These are phyloP conservation scores for Apis dorsata DNA, from an alignment of 1,140 invertebrate genomes.

Conservation along the genomic window DNA sequence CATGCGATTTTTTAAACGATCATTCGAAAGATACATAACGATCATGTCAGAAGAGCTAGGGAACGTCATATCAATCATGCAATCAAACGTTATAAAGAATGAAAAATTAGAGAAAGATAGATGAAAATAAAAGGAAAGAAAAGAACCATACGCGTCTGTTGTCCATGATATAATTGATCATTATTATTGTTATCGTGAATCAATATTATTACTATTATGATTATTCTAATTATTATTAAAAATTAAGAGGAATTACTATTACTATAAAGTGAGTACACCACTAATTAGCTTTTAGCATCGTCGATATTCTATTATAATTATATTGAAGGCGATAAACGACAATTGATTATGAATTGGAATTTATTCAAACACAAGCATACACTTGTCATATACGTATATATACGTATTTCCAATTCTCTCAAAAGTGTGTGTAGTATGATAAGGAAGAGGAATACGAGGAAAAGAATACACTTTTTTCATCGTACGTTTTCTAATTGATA, in stretches of 20 bases:
- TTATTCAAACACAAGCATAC: slow-evolving; percentile 11
- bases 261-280: slow-evolving; percentile 24
- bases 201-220: slow-evolving; percentile 36
- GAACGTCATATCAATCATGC: slow-evolving; percentile 77
- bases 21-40: slow-evolving; percentile 58
- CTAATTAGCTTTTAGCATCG: slow-evolving; percentile 27
- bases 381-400: background rate
- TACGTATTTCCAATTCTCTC: slow-evolving; percentile 28
- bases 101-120: background rate
- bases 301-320: slow-evolving; percentile 24
- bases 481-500: slow-evolving; percentile 53
- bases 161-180: slow-evolving; percentile 52
- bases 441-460: background rate
- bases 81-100: slow-evolving; percentile 71
- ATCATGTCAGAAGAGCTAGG: slow-evolving; percentile 64
- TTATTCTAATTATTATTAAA: slow-evolving; percentile 40
- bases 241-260: slow-evolving; percentile 28
- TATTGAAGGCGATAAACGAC: slow-evolving; percentile 38
- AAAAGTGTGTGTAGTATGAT: slow-evolving; percentile 43
- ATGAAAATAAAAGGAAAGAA: background rate
- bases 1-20: slow-evolving; percentile 67
- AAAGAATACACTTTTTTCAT: slow-evolving; percentile 46
- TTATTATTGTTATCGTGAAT: slow-evolving; percentile 39
- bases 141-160: slow-evolving; percentile 39
- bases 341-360: slow-evolving; percentile 37